phyloP scores from a whole-genome alignment of 2,113 vertebrate genomes.

The Tyto alba region DNA sequence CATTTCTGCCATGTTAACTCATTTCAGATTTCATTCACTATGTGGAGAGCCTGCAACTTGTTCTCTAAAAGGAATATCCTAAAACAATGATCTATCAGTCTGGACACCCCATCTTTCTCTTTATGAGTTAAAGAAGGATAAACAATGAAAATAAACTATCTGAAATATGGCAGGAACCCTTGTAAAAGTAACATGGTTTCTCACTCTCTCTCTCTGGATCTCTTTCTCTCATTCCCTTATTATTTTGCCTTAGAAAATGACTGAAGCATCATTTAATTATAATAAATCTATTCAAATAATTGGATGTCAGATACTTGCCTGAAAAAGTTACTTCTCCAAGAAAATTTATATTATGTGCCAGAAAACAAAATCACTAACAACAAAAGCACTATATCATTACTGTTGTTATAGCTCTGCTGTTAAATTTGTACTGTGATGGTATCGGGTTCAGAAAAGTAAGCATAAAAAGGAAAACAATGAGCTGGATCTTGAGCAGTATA shows the following conservation, averaged over 20 bases:
- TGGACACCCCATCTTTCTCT: neutral
- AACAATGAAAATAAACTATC: neutral
- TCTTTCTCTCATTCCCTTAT: neutral
- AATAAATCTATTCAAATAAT: neutral
- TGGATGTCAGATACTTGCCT: neutral
- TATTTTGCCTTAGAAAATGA: neutral
- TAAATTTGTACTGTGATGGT: neutral
- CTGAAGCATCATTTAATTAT: neutral
- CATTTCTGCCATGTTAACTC: neutral
- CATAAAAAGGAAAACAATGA: neutral
- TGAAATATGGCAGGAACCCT: neutral
- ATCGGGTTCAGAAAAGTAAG: neutral
- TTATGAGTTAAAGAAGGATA: neutral
- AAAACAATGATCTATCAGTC: neutral
- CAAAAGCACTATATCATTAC: neutral
- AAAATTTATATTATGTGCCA: neutral
- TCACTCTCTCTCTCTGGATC: neutral
- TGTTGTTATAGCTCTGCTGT: neutral
- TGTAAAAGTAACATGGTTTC: neutral
- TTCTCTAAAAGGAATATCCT: slow-evolving; percentile 7
- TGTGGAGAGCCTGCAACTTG: neutral
- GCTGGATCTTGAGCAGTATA: neutral
- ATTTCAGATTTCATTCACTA: slow-evolving; percentile 17
- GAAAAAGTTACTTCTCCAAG: neutral
- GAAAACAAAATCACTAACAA: neutral